A percentile compares a stretch with the other conserved stretches of the same genome.
Conservation (phyloP, 2,797 vertebrate species). For the Cryptoblepharus egeriae region DNA sequence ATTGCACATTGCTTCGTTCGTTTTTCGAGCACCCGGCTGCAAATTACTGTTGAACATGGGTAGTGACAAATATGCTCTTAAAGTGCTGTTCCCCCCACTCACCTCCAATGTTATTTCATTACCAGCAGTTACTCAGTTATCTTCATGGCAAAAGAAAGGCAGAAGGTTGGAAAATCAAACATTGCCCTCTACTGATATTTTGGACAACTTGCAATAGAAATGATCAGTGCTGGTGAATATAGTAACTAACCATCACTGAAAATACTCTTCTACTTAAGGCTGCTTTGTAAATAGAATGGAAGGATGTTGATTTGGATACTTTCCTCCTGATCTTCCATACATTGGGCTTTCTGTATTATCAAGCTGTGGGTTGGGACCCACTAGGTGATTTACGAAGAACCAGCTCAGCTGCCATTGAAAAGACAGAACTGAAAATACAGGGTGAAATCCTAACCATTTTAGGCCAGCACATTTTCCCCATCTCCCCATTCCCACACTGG, state of each 20-base stretch:
- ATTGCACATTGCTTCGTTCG: constrained; percentile 7
- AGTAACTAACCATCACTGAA: not conserved
- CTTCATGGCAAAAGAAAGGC: not conserved
- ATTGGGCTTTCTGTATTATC: no score
- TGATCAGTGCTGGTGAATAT: accelerated
- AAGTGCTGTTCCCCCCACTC: not conserved
- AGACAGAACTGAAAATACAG: no score
- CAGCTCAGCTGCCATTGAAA: no score
- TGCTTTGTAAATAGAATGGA: not conserved
- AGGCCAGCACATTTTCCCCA: no score
- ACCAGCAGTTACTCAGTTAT: not conserved
- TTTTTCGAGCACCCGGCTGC: not conserved
- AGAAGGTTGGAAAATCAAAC: constrained; percentile 5
- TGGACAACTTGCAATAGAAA: not conserved
- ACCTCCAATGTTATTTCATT: not conserved
- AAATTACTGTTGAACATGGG: constrained; percentile 22
- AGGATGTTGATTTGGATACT: not conserved
- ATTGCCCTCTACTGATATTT: constrained; percentile 71
- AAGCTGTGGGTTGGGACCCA: no score
- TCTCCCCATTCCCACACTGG: no score
- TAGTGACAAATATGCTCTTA: constrained; percentile 31
- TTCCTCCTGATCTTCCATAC: no score
- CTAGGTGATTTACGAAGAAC: no score
- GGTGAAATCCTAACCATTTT: no score
- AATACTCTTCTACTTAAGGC: not conserved